Conservation (phyloP, 2,113 vertebrate species). For the Synodontis membranacea region DNA sequence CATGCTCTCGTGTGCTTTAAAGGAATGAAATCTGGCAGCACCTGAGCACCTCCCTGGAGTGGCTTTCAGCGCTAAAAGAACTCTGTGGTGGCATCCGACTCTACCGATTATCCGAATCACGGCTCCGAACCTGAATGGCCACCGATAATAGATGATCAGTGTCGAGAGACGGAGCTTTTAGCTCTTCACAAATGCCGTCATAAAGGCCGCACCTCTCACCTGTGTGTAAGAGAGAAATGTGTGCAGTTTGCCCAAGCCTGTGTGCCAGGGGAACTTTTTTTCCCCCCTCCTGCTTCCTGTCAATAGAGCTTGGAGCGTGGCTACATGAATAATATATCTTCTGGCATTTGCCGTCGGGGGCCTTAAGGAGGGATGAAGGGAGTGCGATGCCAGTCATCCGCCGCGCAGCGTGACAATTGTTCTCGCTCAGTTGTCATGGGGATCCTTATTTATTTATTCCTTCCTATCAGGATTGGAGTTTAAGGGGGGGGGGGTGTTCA, state of each 20-base stretch:
- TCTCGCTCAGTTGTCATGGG: conserved; percentile 55
- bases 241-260: conserved; percentile 25
- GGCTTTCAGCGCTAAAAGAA: conserved; percentile 27
- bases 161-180: conserved; percentile 37
- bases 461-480: conserved; percentile 35
- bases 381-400: conserved; percentile 55
- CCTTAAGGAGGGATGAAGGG: conserved; percentile 52
- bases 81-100: conserved; percentile 38
- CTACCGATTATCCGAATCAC: conserved; percentile 38
- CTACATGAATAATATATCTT: conserved; percentile 62
- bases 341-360: conserved; percentile 57
- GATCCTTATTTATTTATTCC: conserved; percentile 58
- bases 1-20: conserved; percentile 20
- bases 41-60: conserved; percentile 28
- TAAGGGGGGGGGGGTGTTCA: neutral
- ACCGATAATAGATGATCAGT: conserved; percentile 36
- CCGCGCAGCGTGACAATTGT: conserved; percentile 52
- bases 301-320: conserved; percentile 48
- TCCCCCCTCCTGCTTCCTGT: conserved; percentile 37
- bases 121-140: conserved; percentile 33
- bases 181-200: conserved; percentile 29
- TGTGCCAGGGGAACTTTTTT: conserved; percentile 18
- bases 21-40: conserved; percentile 45
- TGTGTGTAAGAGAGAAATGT: conserved; percentile 3
- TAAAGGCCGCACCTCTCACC: conserved; percentile 14